Evolutionary conservation across 1,140 invertebrate genomes (phyloP).

Genomic region (Gryon sp.): DNA sequence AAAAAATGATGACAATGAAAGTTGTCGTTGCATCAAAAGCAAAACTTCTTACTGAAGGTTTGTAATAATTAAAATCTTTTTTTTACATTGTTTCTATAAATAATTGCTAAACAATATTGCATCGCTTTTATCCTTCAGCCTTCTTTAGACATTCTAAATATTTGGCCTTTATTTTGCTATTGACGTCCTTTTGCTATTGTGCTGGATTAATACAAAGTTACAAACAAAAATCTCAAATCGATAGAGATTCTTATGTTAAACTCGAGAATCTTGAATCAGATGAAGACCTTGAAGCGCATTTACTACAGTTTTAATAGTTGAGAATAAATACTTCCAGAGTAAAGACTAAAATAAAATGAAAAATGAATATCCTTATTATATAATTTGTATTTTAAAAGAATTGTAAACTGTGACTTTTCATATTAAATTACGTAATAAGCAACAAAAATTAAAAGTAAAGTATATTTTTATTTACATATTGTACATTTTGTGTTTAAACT

Average conservation of each 20-base stretch:
- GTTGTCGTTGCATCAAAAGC: constrained; percentile 78
- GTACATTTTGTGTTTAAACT: too few relatives aligned
- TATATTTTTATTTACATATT: too few relatives aligned
- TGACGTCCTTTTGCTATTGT: constrained; percentile 80
- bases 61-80: constrained; percentile 20
- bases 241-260: constrained; percentile 26
- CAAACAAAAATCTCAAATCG: constrained; percentile 58
- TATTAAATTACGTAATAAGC: too few relatives aligned
- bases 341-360: too few relatives aligned
- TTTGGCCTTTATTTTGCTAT: constrained; percentile 79
- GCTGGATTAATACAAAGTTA: constrained; percentile 79
- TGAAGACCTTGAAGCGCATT: background rate
- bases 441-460: too few relatives aligned
- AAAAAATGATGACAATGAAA: constrained; percentile 79
- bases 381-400: too few relatives aligned
- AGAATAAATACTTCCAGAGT: too few relatives aligned
- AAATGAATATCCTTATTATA: too few relatives aligned
- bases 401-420: too few relatives aligned
- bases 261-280: constrained; percentile 32
- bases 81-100: constrained; percentile 22
- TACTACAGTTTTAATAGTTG: too few relatives aligned
- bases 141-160: constrained; percentile 80
- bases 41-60: constrained; percentile 76
- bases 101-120: constrained; percentile 15
- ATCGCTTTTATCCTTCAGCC: constrained; percentile 18